Evolutionary conservation across 2,113 vertebrate genomes (phyloP).

Genomic region (Coptodon bakossiorum): DNA sequence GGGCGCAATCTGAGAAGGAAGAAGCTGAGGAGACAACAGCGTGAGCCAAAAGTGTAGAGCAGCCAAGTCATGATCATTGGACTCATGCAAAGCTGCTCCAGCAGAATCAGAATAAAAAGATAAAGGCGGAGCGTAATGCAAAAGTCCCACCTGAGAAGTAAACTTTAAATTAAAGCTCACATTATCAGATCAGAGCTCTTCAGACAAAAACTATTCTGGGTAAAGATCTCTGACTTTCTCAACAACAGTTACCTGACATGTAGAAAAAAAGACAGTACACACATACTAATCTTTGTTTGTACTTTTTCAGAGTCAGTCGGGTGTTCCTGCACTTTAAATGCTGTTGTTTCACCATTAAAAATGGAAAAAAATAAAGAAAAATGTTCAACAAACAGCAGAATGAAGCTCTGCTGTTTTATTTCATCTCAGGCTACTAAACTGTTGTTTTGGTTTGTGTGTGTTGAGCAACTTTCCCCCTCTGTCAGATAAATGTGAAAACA

Average conservation of each 20-base stretch:
- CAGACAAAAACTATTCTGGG: not conserved
- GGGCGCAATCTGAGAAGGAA: not conserved
- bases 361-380: not conserved
- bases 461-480: not conserved
- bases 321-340: not conserved
- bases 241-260: not conserved
- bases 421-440: not conserved
- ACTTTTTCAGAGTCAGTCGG: not conserved
- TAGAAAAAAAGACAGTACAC: not conserved
- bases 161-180: not conserved
- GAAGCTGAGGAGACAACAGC: not conserved
- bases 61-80: accelerated
- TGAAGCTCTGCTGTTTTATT: not conserved
- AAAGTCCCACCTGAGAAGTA: not conserved
- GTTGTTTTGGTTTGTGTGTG: not conserved
- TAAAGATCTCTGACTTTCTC: not conserved
- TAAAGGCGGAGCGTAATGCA: accelerated
- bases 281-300: not conserved
- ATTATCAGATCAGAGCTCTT: not conserved
- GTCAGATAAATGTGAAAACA: not conserved
- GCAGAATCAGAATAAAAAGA: not conserved
- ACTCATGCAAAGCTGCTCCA: not conserved
- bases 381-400: not conserved
- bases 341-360: not conserved
- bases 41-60: not conserved